These are phyloP conservation scores for Acrobasis repandana DNA, from an alignment of 2,888 invertebrate species.

Conservation along the genomic window DNA sequence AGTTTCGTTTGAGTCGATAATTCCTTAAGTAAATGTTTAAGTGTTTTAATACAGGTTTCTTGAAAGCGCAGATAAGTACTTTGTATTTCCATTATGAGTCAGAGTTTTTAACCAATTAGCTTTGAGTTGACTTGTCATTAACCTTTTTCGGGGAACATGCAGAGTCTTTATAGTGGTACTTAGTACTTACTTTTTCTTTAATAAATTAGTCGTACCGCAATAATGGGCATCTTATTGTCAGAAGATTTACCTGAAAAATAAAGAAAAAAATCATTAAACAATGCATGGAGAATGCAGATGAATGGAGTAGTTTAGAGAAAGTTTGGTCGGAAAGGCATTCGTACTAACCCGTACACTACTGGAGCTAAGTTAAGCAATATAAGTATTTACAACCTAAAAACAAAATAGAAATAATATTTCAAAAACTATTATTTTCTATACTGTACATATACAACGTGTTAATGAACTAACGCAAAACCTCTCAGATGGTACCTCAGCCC, in stretches of 20 bases:
- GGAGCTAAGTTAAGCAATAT: too few relatives aligned
- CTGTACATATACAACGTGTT: too few relatives aligned
- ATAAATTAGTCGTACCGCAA: not conserved
- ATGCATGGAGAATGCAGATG: too few relatives aligned
- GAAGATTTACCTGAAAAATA: not conserved
- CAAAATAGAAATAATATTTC: too few relatives aligned
- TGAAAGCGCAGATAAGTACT: not conserved
- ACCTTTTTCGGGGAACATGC: not conserved
- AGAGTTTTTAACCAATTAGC: not conserved
- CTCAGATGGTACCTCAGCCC: too few relatives aligned
- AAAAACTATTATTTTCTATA: too few relatives aligned
- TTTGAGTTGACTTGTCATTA: not conserved
- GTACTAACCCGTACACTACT: too few relatives aligned
- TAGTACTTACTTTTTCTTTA: not conserved
- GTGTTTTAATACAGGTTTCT: not conserved
- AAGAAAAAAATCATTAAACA: not conserved
- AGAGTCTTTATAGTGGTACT: not conserved
- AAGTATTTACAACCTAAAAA: too few relatives aligned
- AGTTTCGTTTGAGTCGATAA: not conserved
- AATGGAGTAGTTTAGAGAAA: too few relatives aligned
- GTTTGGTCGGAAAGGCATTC: too few relatives aligned
- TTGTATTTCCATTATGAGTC: not conserved
- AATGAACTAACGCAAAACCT: too few relatives aligned
- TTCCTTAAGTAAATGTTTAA: not conserved
- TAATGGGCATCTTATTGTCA: not conserved